Percentiles rank a stretch among this genome's conserved stretches.
Conservation (phyloP, 1,140 invertebrate genomes). For the Drosophila athabasca region DNA sequence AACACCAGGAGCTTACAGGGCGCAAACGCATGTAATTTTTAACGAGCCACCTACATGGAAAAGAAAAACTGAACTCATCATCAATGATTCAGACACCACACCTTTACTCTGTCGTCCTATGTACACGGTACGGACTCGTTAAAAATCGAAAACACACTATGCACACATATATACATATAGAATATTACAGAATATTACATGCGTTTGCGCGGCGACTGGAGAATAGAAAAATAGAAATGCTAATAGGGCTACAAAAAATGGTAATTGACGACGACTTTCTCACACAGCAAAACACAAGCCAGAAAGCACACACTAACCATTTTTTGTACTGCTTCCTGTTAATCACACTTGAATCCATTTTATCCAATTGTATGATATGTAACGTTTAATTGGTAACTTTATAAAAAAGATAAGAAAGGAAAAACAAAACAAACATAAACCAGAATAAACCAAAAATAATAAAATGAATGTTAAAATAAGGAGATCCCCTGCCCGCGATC, state of each 20-base stretch:
- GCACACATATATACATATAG: constrained; percentile 26
- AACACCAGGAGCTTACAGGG: constrained; percentile 1
- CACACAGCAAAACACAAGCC: constrained; percentile 29
- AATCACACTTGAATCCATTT: constrained; percentile 16
- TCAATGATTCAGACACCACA: constrained; percentile 26
- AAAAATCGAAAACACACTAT: constrained; percentile 53
- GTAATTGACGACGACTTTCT: constrained; percentile 26
- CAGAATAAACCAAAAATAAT: constrained; percentile 50
- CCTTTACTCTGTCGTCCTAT: constrained; percentile 30
- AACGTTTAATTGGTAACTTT: constrained; percentile 49
- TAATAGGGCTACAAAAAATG: constrained; percentile 46
- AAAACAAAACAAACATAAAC: constrained; percentile 40
- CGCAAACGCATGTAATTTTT: constrained; percentile 79
- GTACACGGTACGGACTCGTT: constrained; percentile 61
- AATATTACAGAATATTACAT: constrained; percentile 46
- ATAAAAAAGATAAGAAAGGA: constrained; percentile 36
- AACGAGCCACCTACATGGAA: constrained; percentile 66
- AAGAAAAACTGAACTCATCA: constrained; percentile 28
- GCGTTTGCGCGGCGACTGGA: constrained; percentile 59
- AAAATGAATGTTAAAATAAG: constrained; percentile 49
- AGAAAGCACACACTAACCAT: constrained; percentile 42
- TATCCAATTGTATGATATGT: constrained; percentile 56
- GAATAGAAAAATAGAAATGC: constrained; percentile 45
- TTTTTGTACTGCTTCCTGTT: constrained; percentile 58
- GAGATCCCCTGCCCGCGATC: neutral